Evolutionary conservation across 2,888 invertebrate genomes (phyloP).

Genomic region (Trichogramma evanescens): DNA sequence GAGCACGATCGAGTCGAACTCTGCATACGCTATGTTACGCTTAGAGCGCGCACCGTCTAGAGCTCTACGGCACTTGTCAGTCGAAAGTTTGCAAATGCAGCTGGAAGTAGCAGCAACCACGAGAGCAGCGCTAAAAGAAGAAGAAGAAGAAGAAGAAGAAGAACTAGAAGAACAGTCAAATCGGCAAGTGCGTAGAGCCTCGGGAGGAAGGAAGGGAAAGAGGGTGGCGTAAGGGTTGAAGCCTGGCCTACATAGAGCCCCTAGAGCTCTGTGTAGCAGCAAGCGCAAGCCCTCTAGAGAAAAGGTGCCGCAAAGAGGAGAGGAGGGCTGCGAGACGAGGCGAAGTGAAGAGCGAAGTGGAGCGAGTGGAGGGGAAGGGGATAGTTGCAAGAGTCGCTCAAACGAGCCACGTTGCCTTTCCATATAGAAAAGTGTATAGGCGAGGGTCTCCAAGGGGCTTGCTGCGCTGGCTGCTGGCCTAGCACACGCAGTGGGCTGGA

Average conservation of each 20-base stretch:
- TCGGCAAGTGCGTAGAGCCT: slow-evolving; percentile 33
- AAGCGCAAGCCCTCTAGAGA: slow-evolving; percentile 9
- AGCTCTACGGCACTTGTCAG: slow-evolving; percentile 18
- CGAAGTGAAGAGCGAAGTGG: slow-evolving; percentile 29
- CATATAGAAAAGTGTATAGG: slow-evolving; percentile 19
- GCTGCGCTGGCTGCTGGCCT: background rate
- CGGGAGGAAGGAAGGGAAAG: slow-evolving; percentile 3
- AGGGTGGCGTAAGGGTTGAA: background rate
- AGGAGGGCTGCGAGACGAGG: slow-evolving; percentile 22
- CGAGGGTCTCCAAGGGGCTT: background rate
- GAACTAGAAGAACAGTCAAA: slow-evolving; percentile 7
- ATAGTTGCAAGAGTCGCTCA: slow-evolving; percentile 17
- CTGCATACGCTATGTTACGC: slow-evolving; percentile 7
- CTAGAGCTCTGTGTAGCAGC: no score
- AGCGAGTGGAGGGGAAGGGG: slow-evolving; percentile 28
- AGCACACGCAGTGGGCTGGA: slow-evolving; percentile 8
- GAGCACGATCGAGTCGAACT: slow-evolving; percentile 9
- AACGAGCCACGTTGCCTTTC: slow-evolving; percentile 4
- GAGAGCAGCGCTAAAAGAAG: slow-evolving; percentile 15
- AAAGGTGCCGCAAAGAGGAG: slow-evolving; percentile 9
- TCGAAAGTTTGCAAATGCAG: slow-evolving; percentile 12
- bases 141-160: slow-evolving; percentile 3
- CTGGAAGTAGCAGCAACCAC: slow-evolving; percentile 15
- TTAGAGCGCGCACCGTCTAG: no score
- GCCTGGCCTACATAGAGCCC: no score